A percentile compares a stretch with the other conserved stretches of the same genome.
Conservation (phyloP, 1,140 invertebrate species). For the Macrotrachela quadricornifera region DNA sequence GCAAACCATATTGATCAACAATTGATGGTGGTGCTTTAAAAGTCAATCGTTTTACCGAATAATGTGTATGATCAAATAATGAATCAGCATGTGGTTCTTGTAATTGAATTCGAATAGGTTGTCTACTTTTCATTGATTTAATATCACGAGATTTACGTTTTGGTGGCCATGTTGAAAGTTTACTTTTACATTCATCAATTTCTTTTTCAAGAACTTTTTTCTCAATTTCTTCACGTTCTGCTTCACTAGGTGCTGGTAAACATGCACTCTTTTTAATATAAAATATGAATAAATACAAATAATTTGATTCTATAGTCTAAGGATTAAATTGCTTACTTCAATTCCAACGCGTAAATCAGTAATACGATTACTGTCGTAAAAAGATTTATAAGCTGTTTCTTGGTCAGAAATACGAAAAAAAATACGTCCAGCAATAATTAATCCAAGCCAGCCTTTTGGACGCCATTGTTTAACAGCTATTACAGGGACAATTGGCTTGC, state of each 20-base stretch:
- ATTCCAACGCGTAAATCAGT: too few species aligned
- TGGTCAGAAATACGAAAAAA: neutral
- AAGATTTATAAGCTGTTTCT: neutral
- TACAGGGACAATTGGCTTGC: constrained; percentile 1
- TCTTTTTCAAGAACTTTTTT: neutral
- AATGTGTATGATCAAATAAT: neutral
- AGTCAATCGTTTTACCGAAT: neutral
- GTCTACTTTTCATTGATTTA: neutral
- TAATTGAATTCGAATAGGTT: neutral
- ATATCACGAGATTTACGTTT: neutral
- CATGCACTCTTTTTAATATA: neutral
- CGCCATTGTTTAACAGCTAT: neutral
- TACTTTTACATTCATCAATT: constrained; percentile 3
- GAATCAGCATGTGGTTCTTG: neutral
- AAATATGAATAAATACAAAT: too few species aligned
- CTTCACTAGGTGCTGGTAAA: neutral
- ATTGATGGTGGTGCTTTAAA: neutral
- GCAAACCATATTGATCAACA: constrained; percentile 2
- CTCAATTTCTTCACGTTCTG: neutral
- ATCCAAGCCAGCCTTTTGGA: constrained; percentile 4
- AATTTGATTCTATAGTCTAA: too few species aligned
- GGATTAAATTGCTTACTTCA: too few species aligned
- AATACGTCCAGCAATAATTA: constrained; percentile 3
- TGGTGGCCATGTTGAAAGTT: constrained; percentile 4
- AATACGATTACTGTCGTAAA: too few species aligned